phyloP scores from a whole-genome alignment of 2,888 invertebrate species.

The Brachypalpus laphriformis region DNA sequence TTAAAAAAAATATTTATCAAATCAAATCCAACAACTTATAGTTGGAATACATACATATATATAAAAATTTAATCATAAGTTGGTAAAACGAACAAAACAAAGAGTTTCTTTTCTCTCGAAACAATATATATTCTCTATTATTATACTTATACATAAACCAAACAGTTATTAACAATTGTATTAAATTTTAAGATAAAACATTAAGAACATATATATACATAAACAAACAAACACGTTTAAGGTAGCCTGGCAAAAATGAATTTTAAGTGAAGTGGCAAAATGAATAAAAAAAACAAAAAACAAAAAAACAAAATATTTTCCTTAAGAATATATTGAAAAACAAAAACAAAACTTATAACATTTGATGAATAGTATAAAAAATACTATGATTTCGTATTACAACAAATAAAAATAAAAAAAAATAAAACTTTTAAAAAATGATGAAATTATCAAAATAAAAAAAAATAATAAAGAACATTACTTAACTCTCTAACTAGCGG shows the following conservation, averaged over 20 bases:
- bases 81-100: conserved; percentile 8
- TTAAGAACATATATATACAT: conserved; percentile 58
- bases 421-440: conserved; percentile 35
- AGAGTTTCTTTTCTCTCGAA: conserved; percentile 29
- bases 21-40: conserved; percentile 28
- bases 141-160: not conserved
- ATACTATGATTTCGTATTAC: conserved; percentile 70
- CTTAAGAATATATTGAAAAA: conserved; percentile 68
- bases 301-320: conserved; percentile 50
- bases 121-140: conserved; percentile 2
- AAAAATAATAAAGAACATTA: conserved; percentile 71
- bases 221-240: conserved; percentile 65
- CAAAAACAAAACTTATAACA: conserved; percentile 17
- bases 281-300: conserved; percentile 64
- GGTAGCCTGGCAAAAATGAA: conserved; percentile 74
- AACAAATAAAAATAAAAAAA: conserved; percentile 35
- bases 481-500: conserved; percentile 73
- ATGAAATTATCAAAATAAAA: conserved; percentile 65
- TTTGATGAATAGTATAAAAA: conserved; percentile 64
- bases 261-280: conserved; percentile 72
- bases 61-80: conserved; percentile 11
- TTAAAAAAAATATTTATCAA: not conserved
- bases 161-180: conserved; percentile 1
- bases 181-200: conserved; percentile 34
- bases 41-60: conserved; percentile 16